phyloP scores from a whole-genome alignment of 1,140 invertebrate genomes.

The Coenobita brevimanus region DNA sequence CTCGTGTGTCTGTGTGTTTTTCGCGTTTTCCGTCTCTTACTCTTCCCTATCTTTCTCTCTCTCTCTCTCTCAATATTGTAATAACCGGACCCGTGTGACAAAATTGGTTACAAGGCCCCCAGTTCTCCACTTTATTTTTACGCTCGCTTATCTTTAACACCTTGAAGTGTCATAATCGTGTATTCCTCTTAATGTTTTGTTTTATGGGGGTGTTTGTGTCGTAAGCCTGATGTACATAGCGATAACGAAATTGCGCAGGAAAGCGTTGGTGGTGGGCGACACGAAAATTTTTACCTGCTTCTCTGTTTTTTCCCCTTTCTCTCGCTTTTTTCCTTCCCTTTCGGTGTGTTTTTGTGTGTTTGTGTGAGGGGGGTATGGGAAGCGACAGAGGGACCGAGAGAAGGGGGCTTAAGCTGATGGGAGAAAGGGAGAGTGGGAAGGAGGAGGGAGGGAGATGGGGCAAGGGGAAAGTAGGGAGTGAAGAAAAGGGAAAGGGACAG shows the following conservation, averaged over 20 bases:
- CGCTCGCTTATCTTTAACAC: conserved; percentile 51
- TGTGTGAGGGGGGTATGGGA: not conserved
- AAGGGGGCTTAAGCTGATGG: no score
- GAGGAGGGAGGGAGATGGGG: not conserved
- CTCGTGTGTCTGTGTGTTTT: no score
- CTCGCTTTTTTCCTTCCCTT: not conserved
- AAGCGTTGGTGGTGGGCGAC: not conserved
- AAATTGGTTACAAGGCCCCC: conserved; percentile 17
- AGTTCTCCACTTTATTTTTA: conserved; percentile 44
- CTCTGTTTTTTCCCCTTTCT: not conserved
- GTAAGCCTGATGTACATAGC: conserved; percentile 56
- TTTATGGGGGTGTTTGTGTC: conserved; percentile 54
- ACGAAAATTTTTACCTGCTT: no score
- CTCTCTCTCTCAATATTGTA: conserved; percentile 12
- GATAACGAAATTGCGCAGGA: conserved; percentile 51
- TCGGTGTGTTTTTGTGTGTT: not conserved
- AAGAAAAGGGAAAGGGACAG: not conserved
- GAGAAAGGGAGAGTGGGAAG: not conserved
- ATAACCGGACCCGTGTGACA: conserved; percentile 36
- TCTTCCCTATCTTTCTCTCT: no score
- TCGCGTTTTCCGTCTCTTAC: no score
- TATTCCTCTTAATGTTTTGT: conserved; percentile 61
- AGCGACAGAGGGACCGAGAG: no score
- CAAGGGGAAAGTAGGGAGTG: not conserved
- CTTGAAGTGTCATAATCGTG: conserved; percentile 62